Conservation (phyloP, 1,140 invertebrate genomes). For the Drosophila athabasca region DNA sequence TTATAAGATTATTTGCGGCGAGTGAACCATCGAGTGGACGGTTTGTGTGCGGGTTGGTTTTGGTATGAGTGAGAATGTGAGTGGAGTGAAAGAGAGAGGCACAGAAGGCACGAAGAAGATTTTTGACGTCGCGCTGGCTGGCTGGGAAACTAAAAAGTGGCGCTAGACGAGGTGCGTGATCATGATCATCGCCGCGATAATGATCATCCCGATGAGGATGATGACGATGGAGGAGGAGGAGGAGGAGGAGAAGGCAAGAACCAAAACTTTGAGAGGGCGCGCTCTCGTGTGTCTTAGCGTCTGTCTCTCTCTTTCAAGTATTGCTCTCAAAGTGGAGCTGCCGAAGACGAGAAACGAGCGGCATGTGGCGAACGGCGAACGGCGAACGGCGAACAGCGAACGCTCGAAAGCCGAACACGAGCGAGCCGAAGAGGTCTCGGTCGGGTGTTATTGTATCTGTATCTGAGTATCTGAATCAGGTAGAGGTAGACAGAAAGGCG, state of each 20-base stretch:
- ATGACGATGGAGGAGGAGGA: neutral
- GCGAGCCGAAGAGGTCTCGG: constrained; percentile 15
- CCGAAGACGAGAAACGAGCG: constrained; percentile 11
- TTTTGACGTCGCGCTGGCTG: constrained; percentile 47
- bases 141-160: constrained; percentile 43
- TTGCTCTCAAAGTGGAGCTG: constrained; percentile 10
- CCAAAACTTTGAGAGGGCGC: constrained; percentile 22
- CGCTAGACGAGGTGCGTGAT: constrained; percentile 41
- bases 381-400: neutral
- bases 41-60: too few relatives aligned
- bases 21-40: too few relatives aligned
- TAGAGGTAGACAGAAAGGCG: constrained; percentile 84
- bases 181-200: constrained; percentile 20
- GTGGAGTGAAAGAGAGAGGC: constrained; percentile 28
- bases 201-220: constrained; percentile 1
- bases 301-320: too few relatives aligned
- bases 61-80: too few relatives aligned
- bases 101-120: constrained; percentile 24
- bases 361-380: neutral
- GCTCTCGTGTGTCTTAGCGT: neutral
- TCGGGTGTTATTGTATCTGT: constrained; percentile 28
- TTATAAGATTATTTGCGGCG: too few relatives aligned
- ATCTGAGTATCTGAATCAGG: constrained; percentile 78
- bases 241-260: too few relatives aligned
- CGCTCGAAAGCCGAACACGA: constrained; percentile 13